Evolutionary conservation across 1,140 invertebrate genomes (phyloP).

Genomic region (Trichonephila clavata): DNA sequence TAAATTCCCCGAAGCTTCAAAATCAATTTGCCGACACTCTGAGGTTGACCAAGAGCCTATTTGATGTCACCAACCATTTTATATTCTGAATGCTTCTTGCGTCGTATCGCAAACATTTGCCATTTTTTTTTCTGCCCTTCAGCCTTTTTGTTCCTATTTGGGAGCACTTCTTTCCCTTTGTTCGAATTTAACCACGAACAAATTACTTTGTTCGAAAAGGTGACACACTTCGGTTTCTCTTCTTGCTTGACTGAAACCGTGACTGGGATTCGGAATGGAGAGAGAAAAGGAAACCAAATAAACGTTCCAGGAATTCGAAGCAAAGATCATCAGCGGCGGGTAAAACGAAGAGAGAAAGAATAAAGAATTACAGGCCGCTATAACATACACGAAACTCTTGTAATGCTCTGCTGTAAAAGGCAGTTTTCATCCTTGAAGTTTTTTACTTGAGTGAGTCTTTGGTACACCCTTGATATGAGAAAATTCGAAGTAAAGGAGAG

Average conservation of each 20-base stretch:
- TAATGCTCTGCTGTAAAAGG: background rate
- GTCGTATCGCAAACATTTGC: conserved; percentile 13
- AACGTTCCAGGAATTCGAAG: conserved; percentile 48
- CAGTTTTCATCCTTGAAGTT: background rate
- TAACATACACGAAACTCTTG: background rate
- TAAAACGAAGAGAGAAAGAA: background rate
- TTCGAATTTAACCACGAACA: conserved; percentile 71
- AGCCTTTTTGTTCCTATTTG: background rate
- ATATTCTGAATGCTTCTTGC: conserved; percentile 43
- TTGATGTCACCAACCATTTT: conserved; percentile 53
- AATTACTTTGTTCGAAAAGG: conserved; percentile 72
- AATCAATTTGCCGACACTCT: conserved; percentile 63
- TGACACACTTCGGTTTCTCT: conserved; percentile 57
- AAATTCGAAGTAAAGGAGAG: too few relatives aligned
- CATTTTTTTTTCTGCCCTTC: background rate
- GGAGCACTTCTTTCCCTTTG: conserved; percentile 3
- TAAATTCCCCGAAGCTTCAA: conserved; percentile 68
- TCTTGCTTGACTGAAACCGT: conserved; percentile 57
- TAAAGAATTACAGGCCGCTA: background rate
- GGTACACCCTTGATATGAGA: too few relatives aligned
- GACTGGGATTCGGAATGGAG: conserved; percentile 44
- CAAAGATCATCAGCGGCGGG: conserved; percentile 33
- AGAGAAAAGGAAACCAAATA: conserved; percentile 42
- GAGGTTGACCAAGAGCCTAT: conserved; percentile 54
- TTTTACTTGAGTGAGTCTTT: too few relatives aligned